phyloP scores from a whole-genome alignment of 1,140 invertebrate genomes.

The Listronotus bonariensis region DNA sequence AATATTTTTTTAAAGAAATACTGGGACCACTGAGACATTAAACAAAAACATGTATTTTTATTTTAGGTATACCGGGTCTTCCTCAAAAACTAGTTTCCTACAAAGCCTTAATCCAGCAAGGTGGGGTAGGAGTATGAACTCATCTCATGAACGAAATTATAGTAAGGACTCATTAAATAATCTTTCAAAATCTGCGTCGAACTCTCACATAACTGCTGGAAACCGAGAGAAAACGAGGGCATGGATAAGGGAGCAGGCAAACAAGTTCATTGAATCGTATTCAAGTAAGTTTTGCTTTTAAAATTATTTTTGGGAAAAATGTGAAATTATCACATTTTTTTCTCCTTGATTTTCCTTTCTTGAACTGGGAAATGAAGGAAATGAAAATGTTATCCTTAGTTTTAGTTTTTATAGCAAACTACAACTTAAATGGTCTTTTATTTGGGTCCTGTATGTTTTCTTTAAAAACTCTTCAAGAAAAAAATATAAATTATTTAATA shows the following conservation, averaged over 20 bases:
- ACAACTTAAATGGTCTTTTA: too few species aligned
- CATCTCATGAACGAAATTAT: slow-evolving; percentile 59
- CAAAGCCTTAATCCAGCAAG: slow-evolving; percentile 91
- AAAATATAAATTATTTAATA: too few species aligned
- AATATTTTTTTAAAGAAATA: too few species aligned
- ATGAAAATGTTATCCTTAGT: too few species aligned
- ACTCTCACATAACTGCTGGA: slow-evolving; percentile 66
- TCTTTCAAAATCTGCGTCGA: slow-evolving; percentile 64
- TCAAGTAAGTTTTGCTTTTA: slow-evolving; percentile 32
- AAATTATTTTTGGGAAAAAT: not conserved
- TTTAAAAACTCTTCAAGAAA: too few species aligned
- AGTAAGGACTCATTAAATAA: slow-evolving; percentile 61
- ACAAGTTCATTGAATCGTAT: slow-evolving; percentile 49
- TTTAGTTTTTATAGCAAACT: too few species aligned
- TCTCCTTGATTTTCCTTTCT: too few species aligned
- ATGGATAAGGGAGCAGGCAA: slow-evolving; percentile 86
- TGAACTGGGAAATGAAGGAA: too few species aligned
- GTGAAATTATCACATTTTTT: too few species aligned
- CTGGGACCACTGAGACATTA: too few species aligned
- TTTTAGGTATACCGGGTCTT: slow-evolving; percentile 50
- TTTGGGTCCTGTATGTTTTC: too few species aligned
- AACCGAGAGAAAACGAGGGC: slow-evolving; percentile 89
- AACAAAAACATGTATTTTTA: slow-evolving; percentile 15
- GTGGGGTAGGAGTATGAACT: slow-evolving; percentile 72
- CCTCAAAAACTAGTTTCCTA: slow-evolving; percentile 82